These are phyloP conservation scores for Cricetomys ansorgei DNA, from an alignment of 2,113 vertebrate genomes.

Conservation along the genomic window DNA sequence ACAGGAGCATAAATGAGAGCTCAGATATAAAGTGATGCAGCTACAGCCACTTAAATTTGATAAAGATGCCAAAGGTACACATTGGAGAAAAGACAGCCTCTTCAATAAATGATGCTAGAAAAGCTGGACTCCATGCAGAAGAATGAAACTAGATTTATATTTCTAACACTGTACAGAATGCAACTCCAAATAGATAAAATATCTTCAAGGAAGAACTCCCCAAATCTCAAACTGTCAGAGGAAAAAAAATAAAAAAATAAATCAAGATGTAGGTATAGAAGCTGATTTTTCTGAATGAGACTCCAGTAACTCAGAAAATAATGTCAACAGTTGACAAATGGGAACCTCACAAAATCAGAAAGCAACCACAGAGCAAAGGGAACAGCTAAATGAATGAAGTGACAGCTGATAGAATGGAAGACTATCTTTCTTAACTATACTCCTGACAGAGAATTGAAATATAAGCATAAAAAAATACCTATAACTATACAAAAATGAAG, in stretches of 20 bases:
- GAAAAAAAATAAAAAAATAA: neutral
- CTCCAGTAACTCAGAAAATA: neutral
- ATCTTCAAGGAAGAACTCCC: neutral
- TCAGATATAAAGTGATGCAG: neutral
- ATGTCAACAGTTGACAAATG: neutral
- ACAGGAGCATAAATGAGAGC: neutral
- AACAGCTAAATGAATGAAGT: neutral
- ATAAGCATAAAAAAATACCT: neutral
- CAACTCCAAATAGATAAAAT: no score
- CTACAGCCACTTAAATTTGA: neutral
- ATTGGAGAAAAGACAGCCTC: neutral
- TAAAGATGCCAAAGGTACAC: neutral
- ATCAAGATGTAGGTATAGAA: neutral
- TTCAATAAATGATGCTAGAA: neutral
- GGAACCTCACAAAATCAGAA: neutral
- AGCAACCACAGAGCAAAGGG: neutral
- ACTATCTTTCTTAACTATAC: neutral
- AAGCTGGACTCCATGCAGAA: neutral
- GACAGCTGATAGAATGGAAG: neutral
- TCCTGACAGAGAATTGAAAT: neutral
- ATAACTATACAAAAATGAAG: neutral
- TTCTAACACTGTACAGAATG: neutral
- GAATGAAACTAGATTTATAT: neutral
- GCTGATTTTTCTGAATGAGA: neutral
- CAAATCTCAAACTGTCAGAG: neutral